These are phyloP conservation scores for Clarias macrocephalus DNA, from an alignment of 2,113 vertebrate genomes.

Conservation along the genomic window DNA sequence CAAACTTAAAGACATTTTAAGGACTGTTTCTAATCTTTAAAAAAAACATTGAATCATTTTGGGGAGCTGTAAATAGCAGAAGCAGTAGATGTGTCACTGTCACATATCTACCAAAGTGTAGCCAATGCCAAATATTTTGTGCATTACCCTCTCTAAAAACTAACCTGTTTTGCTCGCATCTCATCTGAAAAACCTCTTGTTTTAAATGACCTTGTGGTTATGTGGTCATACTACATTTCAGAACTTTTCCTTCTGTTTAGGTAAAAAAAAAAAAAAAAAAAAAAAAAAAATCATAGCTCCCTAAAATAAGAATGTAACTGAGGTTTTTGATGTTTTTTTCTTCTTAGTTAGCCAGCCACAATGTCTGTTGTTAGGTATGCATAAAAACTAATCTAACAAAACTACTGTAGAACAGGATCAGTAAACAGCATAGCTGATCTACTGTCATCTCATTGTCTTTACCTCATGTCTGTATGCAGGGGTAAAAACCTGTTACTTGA, in stretches of 20 bases:
- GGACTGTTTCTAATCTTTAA: neutral
- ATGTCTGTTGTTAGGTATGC: neutral
- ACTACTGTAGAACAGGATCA: neutral
- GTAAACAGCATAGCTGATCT: neutral
- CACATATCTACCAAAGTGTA: neutral
- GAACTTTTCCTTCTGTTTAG: conserved; percentile 8
- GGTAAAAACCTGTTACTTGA: neutral
- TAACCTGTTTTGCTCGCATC: neutral
- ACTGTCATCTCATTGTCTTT: conserved; percentile 25
- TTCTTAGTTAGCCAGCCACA: neutral
- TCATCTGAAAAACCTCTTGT: neutral
- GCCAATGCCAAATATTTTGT: neutral
- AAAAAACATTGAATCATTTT: conserved; percentile 12
- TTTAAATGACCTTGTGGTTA: neutral
- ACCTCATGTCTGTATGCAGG: conserved; percentile 3
- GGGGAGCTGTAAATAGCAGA: conserved; percentile 15
- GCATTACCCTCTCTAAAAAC: neutral
- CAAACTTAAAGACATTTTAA: neutral
- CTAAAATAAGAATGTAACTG: neutral
- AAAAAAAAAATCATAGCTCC: conserved; percentile 18
- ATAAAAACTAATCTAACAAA: neutral
- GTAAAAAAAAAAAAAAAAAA: conserved; percentile 11
- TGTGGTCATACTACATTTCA: conserved; percentile 2
- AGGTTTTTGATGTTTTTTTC: neutral
- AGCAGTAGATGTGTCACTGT: neutral